A percentile compares a stretch with the other conserved stretches of the same genome.
These are phyloP conservation scores for Acrocyrtus sp. DNA, from an alignment of 2,888 invertebrate genomes.

Conservation along the genomic window DNA sequence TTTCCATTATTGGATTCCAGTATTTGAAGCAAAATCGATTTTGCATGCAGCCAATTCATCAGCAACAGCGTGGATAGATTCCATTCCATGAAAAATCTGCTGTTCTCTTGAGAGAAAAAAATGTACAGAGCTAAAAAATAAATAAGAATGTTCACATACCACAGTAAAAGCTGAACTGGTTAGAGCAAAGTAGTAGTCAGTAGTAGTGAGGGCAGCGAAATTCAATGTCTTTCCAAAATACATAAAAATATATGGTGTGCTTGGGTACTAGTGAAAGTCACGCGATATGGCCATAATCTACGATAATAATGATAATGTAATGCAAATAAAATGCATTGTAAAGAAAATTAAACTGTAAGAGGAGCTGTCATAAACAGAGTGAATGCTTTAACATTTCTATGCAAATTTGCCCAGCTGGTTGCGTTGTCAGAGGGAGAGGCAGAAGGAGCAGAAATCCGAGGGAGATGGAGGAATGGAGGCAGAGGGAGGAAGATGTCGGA, in stretches of 20 bases:
- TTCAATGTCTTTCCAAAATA: no score
- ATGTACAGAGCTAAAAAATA: neutral
- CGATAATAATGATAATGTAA: constrained; percentile 14
- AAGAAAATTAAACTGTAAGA: constrained; percentile 15
- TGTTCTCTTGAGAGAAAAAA: neutral
- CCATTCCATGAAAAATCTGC: constrained; percentile 4
- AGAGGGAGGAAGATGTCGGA: no score
- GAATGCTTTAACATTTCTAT: neutral
- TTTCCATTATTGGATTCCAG: constrained; percentile 29
- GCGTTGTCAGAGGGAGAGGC: no score
- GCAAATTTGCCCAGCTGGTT: no score
- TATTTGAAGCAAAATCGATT: constrained; percentile 37
- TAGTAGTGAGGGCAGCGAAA: no score
- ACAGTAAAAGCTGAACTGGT: no score
- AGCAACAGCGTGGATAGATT: constrained; percentile 22
- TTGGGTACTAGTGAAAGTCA: no score
- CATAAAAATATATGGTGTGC: no score
- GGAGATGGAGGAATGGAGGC: no score
- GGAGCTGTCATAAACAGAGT: constrained; percentile 16
- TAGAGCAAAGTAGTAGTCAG: no score
- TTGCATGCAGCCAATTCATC: constrained; percentile 47
- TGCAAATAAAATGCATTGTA: constrained; percentile 24
- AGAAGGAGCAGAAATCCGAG: no score
- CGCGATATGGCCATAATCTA: constrained; percentile 17
- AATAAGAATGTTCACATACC: no score